A percentile compares a stretch with the other conserved stretches of the same genome.
These are phyloP conservation scores for Drosophila busckii DNA, from an alignment of 1,140 invertebrate species.

Conservation along the genomic window DNA sequence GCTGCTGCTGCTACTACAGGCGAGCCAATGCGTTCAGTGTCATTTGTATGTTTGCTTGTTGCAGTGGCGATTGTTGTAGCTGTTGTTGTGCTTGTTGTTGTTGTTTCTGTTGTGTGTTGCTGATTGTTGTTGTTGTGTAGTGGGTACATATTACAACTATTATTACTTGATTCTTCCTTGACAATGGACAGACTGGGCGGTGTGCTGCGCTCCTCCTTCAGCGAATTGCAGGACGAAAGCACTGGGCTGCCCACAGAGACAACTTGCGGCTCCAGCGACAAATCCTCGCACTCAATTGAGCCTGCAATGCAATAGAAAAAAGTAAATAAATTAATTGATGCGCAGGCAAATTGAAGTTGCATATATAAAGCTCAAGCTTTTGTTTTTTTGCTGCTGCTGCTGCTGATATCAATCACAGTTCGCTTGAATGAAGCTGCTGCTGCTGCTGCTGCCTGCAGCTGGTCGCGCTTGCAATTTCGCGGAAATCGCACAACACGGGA, in stretches of 20 bases:
- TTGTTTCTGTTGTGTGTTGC: constrained; percentile 62
- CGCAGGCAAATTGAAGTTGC: constrained; percentile 3
- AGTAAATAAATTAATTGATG: not conserved
- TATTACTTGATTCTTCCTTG: constrained; percentile 87
- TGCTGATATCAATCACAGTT: constrained; percentile 68
- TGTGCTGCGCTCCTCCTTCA: constrained; percentile 80
- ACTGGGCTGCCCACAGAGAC: constrained; percentile 78
- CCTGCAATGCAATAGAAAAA: constrained; percentile 81
- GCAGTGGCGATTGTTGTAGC: constrained; percentile 46
- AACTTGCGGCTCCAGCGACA: constrained; percentile 83
- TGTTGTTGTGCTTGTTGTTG: constrained; percentile 59
- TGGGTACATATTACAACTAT: constrained; percentile 83
- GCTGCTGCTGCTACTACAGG: constrained; percentile 24
- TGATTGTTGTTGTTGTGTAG: constrained; percentile 79
- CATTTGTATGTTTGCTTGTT: constrained; percentile 52
- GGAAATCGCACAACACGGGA: constrained; percentile 72
- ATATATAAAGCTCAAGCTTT: not conserved
- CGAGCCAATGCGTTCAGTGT: constrained; percentile 54
- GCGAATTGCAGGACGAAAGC: constrained; percentile 80
- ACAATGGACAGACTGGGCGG: constrained; percentile 82
- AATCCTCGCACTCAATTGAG: constrained; percentile 87
- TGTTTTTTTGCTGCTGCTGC: not conserved
- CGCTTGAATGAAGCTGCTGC: constrained; percentile 32
- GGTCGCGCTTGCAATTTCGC: constrained; percentile 71
- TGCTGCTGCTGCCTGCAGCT: constrained; percentile 52